A percentile compares a stretch with the other conserved stretches of the same genome.
These are phyloP conservation scores for Myiotriccus ornatus DNA, from an alignment of 2,797 vertebrate species.

Conservation along the genomic window DNA sequence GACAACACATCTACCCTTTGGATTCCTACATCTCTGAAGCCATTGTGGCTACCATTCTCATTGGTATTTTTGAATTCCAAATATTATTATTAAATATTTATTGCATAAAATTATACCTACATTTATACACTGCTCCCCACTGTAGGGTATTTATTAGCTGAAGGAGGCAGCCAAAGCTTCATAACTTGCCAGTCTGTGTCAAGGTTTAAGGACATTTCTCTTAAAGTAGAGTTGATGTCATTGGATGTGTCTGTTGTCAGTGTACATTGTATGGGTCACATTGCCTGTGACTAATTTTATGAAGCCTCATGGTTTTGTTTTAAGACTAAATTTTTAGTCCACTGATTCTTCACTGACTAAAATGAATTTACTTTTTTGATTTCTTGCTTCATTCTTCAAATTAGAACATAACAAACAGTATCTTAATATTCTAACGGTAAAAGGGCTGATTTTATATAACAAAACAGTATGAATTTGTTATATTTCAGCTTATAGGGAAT, in stretches of 20 bases:
- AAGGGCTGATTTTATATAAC: not conserved
- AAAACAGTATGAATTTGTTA: not conserved
- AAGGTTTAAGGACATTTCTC: not conserved
- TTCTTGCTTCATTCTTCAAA: not conserved
- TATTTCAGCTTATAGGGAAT: not conserved
- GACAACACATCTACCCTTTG: not conserved
- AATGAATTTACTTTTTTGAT: not conserved
- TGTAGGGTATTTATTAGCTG: not conserved
- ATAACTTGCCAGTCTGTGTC: not conserved
- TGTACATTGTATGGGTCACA: not conserved
- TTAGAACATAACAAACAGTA: not conserved
- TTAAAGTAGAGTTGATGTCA: not conserved
- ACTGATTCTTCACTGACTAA: not conserved
- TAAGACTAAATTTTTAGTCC: not conserved
- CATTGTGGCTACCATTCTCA: not conserved
- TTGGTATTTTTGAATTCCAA: not conserved
- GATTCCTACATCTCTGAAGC: not conserved
- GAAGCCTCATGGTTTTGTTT: not conserved
- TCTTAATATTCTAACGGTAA: not conserved
- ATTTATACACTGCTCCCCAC: not conserved
- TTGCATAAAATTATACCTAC: not conserved
- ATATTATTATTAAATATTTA: not conserved
- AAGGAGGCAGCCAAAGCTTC: not conserved
- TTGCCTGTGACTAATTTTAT: not conserved
- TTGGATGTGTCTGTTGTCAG: not conserved